Percentiles rank a stretch among this genome's conserved stretches.
Conservation (phyloP, 2,113 vertebrate genomes). For the Hoplias malabaricus region DNA sequence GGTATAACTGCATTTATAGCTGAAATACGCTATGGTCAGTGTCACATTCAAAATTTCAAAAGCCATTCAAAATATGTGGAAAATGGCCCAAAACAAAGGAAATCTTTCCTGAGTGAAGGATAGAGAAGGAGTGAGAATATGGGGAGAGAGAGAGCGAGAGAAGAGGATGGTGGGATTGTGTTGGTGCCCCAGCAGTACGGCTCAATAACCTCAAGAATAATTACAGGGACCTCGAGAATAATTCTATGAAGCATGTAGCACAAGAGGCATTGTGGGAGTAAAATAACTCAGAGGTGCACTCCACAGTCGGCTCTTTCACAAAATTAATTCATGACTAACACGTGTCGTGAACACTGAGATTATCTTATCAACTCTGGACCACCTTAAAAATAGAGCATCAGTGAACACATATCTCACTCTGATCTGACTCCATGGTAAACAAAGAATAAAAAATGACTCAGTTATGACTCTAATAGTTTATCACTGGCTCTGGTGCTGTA, state of each 20-base stretch:
- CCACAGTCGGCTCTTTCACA: background rate
- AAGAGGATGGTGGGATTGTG: background rate
- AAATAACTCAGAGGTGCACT: background rate
- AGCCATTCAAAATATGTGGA: too few species aligned
- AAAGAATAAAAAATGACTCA: too few species aligned
- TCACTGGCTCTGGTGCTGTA: too few species aligned
- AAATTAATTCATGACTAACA: background rate
- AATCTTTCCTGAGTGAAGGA: constrained; percentile 37
- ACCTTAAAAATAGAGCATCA: background rate
- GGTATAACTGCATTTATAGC: too few species aligned
- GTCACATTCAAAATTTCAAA: too few species aligned
- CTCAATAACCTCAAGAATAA: too few species aligned
- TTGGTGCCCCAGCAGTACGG: background rate
- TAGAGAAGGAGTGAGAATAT: background rate
- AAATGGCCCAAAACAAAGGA: too few species aligned
- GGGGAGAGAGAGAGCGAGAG: background rate
- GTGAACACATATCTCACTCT: background rate
- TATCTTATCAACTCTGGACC: background rate
- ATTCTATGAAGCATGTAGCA: too few species aligned
- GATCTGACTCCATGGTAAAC: too few species aligned
- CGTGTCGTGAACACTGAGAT: background rate
- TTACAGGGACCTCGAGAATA: too few species aligned
- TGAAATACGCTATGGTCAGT: too few species aligned
- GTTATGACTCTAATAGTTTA: too few species aligned
- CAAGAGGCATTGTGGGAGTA: background rate